Base-by-base conservation (phyloP, 1,140 invertebrate genomes). In the Drosophila pachea region DNA sequence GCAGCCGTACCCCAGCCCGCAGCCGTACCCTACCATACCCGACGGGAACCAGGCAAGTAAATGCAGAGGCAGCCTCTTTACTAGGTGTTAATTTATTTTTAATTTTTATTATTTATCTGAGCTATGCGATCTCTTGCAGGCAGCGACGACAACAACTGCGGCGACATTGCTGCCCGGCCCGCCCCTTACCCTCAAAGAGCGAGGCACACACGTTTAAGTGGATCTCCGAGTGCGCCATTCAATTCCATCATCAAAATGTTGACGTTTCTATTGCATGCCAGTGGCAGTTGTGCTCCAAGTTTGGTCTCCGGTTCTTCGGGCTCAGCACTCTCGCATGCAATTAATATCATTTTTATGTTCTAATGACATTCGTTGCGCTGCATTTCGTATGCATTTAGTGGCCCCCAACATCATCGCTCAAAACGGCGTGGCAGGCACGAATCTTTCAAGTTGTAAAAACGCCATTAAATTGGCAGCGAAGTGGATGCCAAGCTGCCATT, bases 371-470 rank as follows among this genome's bases (percentile, higher is more conserved):
- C 84, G 84, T 73, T 78, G 78, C 78, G 84, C 84, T 83, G 84
- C 78, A 87, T 87, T 87, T 84, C 59, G 76, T 69, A 70, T 84
- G 77, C 75, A 77, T 86, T 86, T 81, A 76, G 60, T 49, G 49
- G 56, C 58, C 55, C 59, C 73, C 60, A 67, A 71, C 62, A 84
- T 84, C 79, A 83, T 83, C 78, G 78, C 74, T 86, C 81, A 86
- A 86, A 86, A 86, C 81, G 76, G 73, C 81, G 67, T 81, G 73
- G 76, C 76, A 79, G 78, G 84, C 84, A 87, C 84, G 84, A 87
- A 87, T 87, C 84, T 84, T 87, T 75, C 74, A 81, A 84, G 84
- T 84, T 87, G 84, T 87, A 87, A 87, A 87, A 87, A 87, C 72
- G 84, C 84, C 76, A 87, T 87, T 87, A 87, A 87, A 87, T 87